These are phyloP conservation scores for Collichthys lucidus DNA, from an alignment of 2,113 vertebrate species.

Conservation along the genomic window DNA sequence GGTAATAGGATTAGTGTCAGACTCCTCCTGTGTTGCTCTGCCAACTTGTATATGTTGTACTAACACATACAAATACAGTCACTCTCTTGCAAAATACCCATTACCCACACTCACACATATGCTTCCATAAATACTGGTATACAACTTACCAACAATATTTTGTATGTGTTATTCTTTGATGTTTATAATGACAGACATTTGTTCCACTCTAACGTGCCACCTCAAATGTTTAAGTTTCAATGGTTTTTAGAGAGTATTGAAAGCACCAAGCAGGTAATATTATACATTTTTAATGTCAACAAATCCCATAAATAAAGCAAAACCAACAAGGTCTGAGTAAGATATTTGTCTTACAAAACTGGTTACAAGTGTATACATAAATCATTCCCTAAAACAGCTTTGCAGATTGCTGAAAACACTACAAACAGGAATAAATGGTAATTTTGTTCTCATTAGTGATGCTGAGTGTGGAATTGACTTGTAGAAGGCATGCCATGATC, in stretches of 20 bases:
- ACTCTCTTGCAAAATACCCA: slow-evolving; percentile 34
- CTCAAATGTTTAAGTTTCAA: neutral
- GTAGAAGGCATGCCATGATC: neutral
- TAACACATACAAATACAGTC: slow-evolving; percentile 31
- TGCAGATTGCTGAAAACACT: too few species aligned
- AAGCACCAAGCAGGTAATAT: neutral
- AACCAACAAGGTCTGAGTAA: neutral
- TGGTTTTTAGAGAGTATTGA: neutral
- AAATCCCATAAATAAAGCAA: neutral
- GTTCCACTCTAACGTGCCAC: neutral
- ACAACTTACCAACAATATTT: neutral
- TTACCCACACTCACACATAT: slow-evolving; percentile 34
- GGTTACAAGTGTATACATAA: neutral
- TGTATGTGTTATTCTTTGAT: slow-evolving; percentile 11
- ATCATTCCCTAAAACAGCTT: neutral
- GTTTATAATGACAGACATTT: slow-evolving; percentile 26
- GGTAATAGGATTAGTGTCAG: slow-evolving; percentile 59
- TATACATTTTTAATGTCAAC: too few species aligned
- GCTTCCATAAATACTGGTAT: slow-evolving; percentile 32
- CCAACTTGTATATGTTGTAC: slow-evolving; percentile 9
- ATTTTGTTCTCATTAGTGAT: neutral
- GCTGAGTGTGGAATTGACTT: neutral
- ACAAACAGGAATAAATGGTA: neutral
- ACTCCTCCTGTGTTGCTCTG: slow-evolving; percentile 28
- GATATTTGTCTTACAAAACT: neutral